Evolutionary conservation across 2,113 vertebrate species (phyloP).

Genomic region (Hippocampus mohnikei): DNA sequence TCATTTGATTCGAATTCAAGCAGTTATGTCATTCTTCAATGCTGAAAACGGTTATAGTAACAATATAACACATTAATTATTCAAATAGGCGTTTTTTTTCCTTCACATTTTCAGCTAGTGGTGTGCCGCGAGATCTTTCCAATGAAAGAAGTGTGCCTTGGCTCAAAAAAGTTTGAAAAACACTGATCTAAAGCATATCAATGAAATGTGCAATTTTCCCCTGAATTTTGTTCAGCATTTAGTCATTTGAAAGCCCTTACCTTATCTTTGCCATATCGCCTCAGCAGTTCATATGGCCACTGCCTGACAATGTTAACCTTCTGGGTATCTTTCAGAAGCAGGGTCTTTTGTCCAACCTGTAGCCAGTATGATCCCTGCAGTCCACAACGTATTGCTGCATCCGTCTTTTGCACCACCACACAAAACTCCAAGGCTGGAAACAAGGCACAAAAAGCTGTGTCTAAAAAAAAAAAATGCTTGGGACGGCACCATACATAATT

Average conservation of each 20-base stretch:
- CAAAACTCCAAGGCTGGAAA: slow-evolving; percentile 77
- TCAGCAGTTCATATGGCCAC: slow-evolving; percentile 88
- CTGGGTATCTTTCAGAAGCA: slow-evolving; percentile 76
- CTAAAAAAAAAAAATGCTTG: background rate
- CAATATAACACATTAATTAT: too few relatives aligned
- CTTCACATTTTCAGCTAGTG: too few relatives aligned
- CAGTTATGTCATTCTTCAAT: too few relatives aligned
- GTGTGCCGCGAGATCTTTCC: too few relatives aligned
- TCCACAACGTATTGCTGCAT: slow-evolving; percentile 79
- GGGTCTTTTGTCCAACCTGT: slow-evolving; percentile 71
- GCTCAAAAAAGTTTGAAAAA: too few relatives aligned
- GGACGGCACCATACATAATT: background rate
- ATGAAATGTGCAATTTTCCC: background rate
- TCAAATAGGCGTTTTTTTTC: too few relatives aligned
- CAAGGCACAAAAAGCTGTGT: background rate
- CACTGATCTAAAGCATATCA: background rate
- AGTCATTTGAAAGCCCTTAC: slow-evolving; percentile 53
- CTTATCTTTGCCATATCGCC: slow-evolving; percentile 90
- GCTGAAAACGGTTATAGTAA: too few relatives aligned
- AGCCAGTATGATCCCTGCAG: slow-evolving; percentile 83
- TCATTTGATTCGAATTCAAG: too few relatives aligned
- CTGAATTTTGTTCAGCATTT: background rate
- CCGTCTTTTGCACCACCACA: slow-evolving; percentile 79
- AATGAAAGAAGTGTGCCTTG: too few relatives aligned
- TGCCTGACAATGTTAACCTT: slow-evolving; percentile 61